Evolutionary conservation across 2,888 invertebrate species (phyloP).

Genomic region (Conus canariensis): DNA sequence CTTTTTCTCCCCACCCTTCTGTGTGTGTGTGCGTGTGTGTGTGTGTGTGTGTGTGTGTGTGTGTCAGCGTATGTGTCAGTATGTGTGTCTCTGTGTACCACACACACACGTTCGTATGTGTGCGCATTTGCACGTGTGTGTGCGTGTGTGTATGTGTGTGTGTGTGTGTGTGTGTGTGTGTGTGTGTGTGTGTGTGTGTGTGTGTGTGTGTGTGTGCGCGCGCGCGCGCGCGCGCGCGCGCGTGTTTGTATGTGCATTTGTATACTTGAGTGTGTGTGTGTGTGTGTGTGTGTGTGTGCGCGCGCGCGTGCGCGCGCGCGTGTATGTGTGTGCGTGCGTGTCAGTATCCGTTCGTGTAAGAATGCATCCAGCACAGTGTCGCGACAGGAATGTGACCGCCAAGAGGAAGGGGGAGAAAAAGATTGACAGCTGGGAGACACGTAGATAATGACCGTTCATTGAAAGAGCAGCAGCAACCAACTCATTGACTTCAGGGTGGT

Average conservation of each 20-base stretch:
- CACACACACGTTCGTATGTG: neutral
- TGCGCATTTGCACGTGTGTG: neutral
- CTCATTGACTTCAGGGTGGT: too few relatives aligned
- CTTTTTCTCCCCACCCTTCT: neutral
- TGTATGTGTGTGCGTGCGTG: neutral
- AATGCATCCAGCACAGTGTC: too few relatives aligned
- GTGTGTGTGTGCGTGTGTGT: too few relatives aligned
- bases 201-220: neutral
- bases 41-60: neutral
- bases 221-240: neutral
- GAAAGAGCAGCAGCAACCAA: too few relatives aligned
- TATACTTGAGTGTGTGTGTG: neutral
- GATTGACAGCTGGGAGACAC: too few relatives aligned
- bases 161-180: neutral
- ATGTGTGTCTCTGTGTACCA: neutral
- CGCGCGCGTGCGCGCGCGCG: neutral
- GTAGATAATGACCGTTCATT: too few relatives aligned
- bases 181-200: neutral
- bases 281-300: neutral
- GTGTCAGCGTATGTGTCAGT: neutral
- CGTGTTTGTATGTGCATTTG: neutral
- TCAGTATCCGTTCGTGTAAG: neutral
- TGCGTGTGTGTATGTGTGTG: neutral
- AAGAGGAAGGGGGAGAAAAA: too few relatives aligned
- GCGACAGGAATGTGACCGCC: too few relatives aligned